These are phyloP conservation scores for Elachura formosa DNA, from an alignment of 2,113 vertebrate species.

Conservation along the genomic window DNA sequence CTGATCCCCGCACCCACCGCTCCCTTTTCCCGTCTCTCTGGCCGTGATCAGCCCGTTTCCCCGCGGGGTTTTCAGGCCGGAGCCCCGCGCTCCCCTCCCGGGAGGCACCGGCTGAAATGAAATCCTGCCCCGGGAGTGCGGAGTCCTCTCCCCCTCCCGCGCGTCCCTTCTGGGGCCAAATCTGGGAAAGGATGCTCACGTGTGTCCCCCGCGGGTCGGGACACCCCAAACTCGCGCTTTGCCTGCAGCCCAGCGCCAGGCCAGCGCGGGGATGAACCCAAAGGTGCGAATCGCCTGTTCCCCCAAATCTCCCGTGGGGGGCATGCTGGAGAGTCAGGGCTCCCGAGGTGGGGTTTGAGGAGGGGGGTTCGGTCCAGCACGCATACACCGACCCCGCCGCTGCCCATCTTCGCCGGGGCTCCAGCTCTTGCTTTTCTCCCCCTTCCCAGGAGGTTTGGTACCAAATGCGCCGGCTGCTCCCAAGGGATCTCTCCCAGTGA, in stretches of 20 bases:
- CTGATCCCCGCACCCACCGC: background rate
- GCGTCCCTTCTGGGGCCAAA: background rate
- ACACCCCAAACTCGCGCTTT: background rate
- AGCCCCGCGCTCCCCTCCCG: background rate
- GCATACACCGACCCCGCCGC: rapidly evolving
- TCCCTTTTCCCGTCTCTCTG: background rate
- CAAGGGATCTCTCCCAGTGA: slow-evolving; percentile 96
- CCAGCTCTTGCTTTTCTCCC: background rate
- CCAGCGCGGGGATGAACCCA: background rate
- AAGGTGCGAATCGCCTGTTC: background rate
- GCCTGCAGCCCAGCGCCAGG: background rate
- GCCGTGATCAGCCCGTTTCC: background rate
- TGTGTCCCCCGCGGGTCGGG: background rate
- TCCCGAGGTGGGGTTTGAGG: background rate
- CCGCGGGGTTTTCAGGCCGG: background rate
- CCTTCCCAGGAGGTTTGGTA: slow-evolving; percentile 87
- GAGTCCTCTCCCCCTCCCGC: background rate
- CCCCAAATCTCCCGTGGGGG: background rate
- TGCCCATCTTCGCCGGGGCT: background rate
- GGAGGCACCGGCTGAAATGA: background rate
- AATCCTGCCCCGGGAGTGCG: background rate
- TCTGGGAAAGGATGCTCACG: rapidly evolving
- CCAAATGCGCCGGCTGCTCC: slow-evolving; percentile 93
- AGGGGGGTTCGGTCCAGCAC: rapidly evolving
- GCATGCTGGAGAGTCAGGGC: background rate